Evolutionary conservation across 37 sponge, comb jelly and placozoan genomes (phyloP).

Genomic region (Dysidea cf. avara): DNA sequence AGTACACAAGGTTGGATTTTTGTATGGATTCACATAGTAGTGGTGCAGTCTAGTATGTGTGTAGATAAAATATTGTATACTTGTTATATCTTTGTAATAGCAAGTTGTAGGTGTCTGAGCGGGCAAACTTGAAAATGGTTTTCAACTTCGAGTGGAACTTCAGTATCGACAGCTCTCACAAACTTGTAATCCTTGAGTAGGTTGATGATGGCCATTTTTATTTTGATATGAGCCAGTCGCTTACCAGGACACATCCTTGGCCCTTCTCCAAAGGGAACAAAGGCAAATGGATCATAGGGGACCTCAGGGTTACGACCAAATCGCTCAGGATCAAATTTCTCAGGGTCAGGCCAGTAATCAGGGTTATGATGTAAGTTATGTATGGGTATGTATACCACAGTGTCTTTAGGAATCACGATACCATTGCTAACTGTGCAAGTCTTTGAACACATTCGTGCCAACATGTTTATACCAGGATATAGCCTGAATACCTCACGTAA

Average conservation of each 20-base stretch:
- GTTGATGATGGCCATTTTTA: slow-evolving; percentile 60
- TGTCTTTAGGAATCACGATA: slow-evolving; percentile 43
- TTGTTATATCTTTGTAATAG: no score
- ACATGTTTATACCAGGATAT: slow-evolving; percentile 26
- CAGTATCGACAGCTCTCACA: slow-evolving; percentile 43
- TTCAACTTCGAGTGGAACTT: no score
- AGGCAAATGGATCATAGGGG: slow-evolving; percentile 36
- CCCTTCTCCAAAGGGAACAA: slow-evolving; percentile 81
- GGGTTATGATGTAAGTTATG: slow-evolving; percentile 59
- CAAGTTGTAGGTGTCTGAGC: no score
- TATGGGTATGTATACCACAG: slow-evolving; percentile 31
- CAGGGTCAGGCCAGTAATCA: slow-evolving; percentile 74
- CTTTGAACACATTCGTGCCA: slow-evolving; percentile 3
- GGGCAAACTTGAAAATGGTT: no score
- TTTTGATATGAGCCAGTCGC: slow-evolving; percentile 78
- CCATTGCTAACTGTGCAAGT: slow-evolving; percentile 6
- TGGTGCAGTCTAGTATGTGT: no score
- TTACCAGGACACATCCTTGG: slow-evolving; percentile 81
- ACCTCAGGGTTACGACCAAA: no score
- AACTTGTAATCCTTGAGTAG: slow-evolving; percentile 56
- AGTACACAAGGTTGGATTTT: no score
- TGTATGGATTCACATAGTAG: no score
- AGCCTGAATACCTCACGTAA: slow-evolving; percentile 71
- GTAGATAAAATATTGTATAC: no score
- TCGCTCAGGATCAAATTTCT: slow-evolving; percentile 73